Conservation (phyloP, 2,888 invertebrate species). For the Sminthurinus aureus region DNA sequence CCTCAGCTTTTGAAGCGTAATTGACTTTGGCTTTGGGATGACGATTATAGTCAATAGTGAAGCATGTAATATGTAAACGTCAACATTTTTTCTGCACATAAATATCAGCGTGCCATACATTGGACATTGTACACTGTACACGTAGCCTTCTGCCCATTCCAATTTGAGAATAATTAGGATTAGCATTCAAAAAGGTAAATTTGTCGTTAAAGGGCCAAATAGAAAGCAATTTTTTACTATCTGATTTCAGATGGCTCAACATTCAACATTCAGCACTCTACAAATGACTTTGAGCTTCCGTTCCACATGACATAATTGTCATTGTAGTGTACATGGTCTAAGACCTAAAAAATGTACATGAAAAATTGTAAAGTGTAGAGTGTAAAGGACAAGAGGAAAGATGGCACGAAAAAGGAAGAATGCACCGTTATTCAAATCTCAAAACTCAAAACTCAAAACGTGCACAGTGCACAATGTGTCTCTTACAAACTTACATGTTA, state of each 20-base stretch:
- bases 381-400: not conserved
- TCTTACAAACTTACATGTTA: too few relatives aligned
- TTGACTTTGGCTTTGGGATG: too few relatives aligned
- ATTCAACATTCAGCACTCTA: too few relatives aligned
- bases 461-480: too few relatives aligned
- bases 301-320: not conserved
- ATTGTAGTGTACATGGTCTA: not conserved
- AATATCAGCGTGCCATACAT: not conserved
- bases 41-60: too few relatives aligned
- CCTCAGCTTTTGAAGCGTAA: too few relatives aligned
- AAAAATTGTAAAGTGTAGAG: not conserved
- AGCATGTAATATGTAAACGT: too few relatives aligned
- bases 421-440: not conserved
- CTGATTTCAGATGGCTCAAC: not conserved
- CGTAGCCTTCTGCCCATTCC: not conserved
- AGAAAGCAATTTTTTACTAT: too few relatives aligned
- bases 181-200: constrained; percentile 2
- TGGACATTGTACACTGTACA: too few relatives aligned
- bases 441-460: not conserved
- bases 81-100: too few relatives aligned
- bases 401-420: not conserved
- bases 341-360: not conserved
- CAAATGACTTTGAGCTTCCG: constrained; percentile 19
- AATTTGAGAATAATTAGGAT: not conserved
- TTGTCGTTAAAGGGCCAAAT: constrained; percentile 6